Evolutionary conservation across 2,888 invertebrate species (phyloP), one percentile per base, ranked within the genome.

Genomic region (Chymomyza procnemis): DNA sequence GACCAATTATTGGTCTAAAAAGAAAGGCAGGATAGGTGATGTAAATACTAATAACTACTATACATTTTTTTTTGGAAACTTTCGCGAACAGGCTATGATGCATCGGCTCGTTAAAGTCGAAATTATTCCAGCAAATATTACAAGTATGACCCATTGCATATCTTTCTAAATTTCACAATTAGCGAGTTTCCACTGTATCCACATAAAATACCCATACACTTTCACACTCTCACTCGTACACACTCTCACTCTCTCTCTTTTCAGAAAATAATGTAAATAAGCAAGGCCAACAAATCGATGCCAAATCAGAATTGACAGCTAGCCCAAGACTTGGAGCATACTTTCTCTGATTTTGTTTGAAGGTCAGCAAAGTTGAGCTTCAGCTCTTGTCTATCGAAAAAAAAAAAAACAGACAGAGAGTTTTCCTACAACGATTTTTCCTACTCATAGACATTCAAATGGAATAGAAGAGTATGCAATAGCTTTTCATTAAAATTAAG

Each of bases 401-500:
- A n/a, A n/a, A n/a, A n/a, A n/a, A n/a, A n/a, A n/a, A n/a, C n/a
- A n/a, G n/a, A n/a, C n/a, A 41, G 9, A 41, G 34, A 41, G 34
- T 12, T 12, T 41, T 41, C 12, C 34, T 41, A 5, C 34, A 12
- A 26, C 34, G 34, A 26, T 26, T 4, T 26, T 26, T 41, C 34
- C 12, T 12, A n/a, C n/a, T n/a, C n/a, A n/a, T 41, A 9, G 3
- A 22, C 8, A 9, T 34, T 5, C 12, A 41, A 12, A 12, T 41
- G 34, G 12, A 41, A 41, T 12, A 12, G 34, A 41, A 41, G 34
- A 41, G 4, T 41, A 12, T 41, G 34, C 12, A 41, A 41, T 19
- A 50, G 19, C 19, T 19, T 50, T 50, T 19, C n/a, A 47, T 4
- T 46, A 59, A 66, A 73, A 59, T 57, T 62, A 41, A 63, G 69